Conservation (phyloP, 2,888 invertebrate species). For the Heteromyza rotundicornis region DNA sequence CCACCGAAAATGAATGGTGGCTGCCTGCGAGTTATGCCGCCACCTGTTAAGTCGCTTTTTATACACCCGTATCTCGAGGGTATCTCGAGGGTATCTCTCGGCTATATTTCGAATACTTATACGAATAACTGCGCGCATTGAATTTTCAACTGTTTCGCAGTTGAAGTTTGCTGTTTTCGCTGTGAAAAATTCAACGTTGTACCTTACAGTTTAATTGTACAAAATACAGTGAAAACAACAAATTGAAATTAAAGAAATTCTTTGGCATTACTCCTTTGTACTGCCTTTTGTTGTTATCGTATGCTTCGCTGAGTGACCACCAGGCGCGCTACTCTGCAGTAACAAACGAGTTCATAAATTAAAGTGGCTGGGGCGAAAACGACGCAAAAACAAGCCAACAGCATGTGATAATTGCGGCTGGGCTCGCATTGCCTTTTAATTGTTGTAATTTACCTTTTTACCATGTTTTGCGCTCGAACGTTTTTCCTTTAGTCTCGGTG, state of each 20-base stretch:
- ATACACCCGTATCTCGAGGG: slow-evolving; percentile 26
- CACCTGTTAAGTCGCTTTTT: slow-evolving; percentile 28
- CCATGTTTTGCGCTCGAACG: background rate
- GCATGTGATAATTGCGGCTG: slow-evolving; percentile 34
- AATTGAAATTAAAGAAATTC: slow-evolving; percentile 32
- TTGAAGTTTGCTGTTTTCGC: background rate
- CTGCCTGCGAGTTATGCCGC: slow-evolving; percentile 22
- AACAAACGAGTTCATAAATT: slow-evolving; percentile 45
- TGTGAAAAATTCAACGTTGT: background rate
- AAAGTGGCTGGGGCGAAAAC: slow-evolving; percentile 32
- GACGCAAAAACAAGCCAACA: slow-evolving; percentile 1
- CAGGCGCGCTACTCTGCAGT: slow-evolving; percentile 23
- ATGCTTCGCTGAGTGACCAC: slow-evolving; percentile 35
- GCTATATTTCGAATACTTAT: slow-evolving; percentile 24
- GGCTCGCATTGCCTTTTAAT: slow-evolving; percentile 52
- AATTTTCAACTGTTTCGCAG: slow-evolving; percentile 11
- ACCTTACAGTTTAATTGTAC: slow-evolving; percentile 19
- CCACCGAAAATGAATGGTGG: background rate
- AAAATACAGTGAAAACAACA: slow-evolving; percentile 32
- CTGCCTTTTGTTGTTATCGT: background rate
- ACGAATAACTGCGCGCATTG: slow-evolving; percentile 41
- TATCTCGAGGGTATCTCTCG: background rate
- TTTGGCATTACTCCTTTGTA: slow-evolving; percentile 19
- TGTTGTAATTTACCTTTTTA: slow-evolving; percentile 45
- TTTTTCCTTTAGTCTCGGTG: background rate